A percentile compares a stretch with the other conserved stretches of the same genome.
phyloP scores from a whole-genome alignment of 1,140 invertebrate species.

The Formica selysi region DNA sequence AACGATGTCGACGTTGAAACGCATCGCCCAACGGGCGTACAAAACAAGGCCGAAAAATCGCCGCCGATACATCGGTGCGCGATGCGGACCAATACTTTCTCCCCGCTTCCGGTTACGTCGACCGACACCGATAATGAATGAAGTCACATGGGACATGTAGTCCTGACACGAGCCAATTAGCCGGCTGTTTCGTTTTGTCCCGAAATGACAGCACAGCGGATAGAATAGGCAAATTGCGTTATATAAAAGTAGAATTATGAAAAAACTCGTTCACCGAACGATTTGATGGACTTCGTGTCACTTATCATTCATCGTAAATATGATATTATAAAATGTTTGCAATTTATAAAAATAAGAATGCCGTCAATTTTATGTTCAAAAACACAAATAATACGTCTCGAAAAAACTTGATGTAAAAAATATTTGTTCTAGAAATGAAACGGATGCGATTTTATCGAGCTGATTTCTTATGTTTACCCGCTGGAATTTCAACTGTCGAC shows the following conservation, averaged over 20 bases:
- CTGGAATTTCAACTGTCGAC: conserved; percentile 19
- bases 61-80: conserved; percentile 7
- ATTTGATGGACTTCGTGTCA: not conserved
- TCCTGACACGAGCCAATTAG: conserved; percentile 69
- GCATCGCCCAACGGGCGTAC: not conserved
- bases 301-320: not conserved
- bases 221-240: conserved; percentile 25
- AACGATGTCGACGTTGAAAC: conserved; percentile 42
- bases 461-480: conserved; percentile 35
- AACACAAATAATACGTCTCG: too few species aligned
- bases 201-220: conserved; percentile 21
- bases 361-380: not conserved
- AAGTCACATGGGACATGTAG: conserved; percentile 57
- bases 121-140: conserved; percentile 63
- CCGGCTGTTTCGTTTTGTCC: conserved; percentile 46
- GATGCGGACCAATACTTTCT: conserved; percentile 17
- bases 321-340: not conserved
- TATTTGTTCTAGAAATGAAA: conserved; percentile 2
- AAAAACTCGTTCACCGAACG: conserved; percentile 3
- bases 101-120: conserved; percentile 40
- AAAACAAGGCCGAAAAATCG: conserved; percentile 42
- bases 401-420: conserved; percentile 11
- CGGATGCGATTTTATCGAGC: not conserved
- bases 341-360: not conserved
- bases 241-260: not conserved